A percentile compares a stretch with the other conserved stretches of the same genome.
These are phyloP conservation scores for Oryzias melastigma DNA, from an alignment of 2,113 vertebrate species.

Conservation along the genomic window DNA sequence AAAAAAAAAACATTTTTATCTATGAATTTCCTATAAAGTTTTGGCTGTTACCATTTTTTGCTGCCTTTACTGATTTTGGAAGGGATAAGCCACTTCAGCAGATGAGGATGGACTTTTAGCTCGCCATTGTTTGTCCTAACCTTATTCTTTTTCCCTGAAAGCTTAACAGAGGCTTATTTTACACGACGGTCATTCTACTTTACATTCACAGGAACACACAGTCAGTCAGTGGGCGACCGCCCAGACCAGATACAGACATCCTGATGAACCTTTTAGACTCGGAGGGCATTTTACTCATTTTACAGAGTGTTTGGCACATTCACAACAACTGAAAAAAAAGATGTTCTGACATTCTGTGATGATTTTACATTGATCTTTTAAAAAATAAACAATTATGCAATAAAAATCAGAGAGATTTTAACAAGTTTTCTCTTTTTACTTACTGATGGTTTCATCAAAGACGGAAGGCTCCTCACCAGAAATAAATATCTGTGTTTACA, in stretches of 20 bases:
- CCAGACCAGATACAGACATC: constrained; percentile 2
- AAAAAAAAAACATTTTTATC: too few species aligned
- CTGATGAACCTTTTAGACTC: constrained; percentile 26
- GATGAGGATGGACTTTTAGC: constrained; percentile 25
- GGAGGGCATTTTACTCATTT: not conserved
- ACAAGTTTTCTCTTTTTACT: too few species aligned
- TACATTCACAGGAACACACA: constrained; percentile 6
- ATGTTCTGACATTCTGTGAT: not conserved
- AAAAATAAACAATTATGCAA: not conserved
- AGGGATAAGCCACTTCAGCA: constrained; percentile 8
- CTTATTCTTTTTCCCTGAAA: constrained; percentile 3
- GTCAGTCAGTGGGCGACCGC: constrained; percentile 6
- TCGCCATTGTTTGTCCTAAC: constrained; percentile 13
- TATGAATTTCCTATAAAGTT: too few species aligned
- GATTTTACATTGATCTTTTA: not conserved
- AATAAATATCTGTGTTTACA: too few species aligned
- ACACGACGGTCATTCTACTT: constrained; percentile 12
- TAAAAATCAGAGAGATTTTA: not conserved
- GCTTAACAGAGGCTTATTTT: constrained; percentile 4
- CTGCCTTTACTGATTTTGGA: too few species aligned
- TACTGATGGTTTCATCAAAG: too few species aligned
- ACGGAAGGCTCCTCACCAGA: too few species aligned
- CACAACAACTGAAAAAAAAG: not conserved
- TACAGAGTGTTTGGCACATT: not conserved
- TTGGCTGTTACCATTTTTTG: too few species aligned